These are phyloP conservation scores for Zaprionus camerounensis DNA, from an alignment of 1,140 invertebrate genomes.

Conservation along the genomic window DNA sequence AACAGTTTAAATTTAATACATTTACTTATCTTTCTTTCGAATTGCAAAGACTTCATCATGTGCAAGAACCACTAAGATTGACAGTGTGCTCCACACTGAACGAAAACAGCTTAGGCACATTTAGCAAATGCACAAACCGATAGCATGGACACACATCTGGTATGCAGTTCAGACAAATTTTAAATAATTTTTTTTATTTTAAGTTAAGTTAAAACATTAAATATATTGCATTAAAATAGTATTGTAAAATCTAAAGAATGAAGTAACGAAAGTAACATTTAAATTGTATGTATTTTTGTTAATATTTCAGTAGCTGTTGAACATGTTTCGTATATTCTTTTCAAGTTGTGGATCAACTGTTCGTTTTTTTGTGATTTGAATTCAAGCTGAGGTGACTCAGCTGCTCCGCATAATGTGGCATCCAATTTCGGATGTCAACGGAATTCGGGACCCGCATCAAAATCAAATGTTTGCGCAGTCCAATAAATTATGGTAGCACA, in stretches of 20 bases:
- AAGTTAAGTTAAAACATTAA: too few species aligned
- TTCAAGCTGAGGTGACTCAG: background rate
- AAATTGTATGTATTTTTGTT: too few species aligned
- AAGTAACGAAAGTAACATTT: too few species aligned
- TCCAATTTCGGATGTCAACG: slow-evolving; percentile 12
- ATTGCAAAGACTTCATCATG: background rate
- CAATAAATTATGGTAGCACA: background rate
- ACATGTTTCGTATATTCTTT: background rate
- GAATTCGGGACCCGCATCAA: background rate
- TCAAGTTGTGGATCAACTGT: background rate
- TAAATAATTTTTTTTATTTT: background rate
- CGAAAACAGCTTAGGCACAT: background rate
- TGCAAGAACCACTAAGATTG: slow-evolving; percentile 11
- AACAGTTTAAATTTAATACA: too few species aligned
- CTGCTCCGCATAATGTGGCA: background rate
- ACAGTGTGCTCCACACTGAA: slow-evolving; percentile 12
- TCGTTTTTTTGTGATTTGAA: background rate
- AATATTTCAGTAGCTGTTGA: too few species aligned
- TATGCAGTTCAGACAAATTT: background rate
- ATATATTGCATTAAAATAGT: too few species aligned
- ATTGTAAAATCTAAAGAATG: too few species aligned
- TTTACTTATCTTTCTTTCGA: background rate
- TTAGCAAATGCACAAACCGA: slow-evolving; percentile 12
- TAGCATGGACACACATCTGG: background rate
- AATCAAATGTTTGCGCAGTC: slow-evolving; percentile 13